phyloP scores from a whole-genome alignment of 2,113 vertebrate species.

The Arvicanthis niloticus region DNA sequence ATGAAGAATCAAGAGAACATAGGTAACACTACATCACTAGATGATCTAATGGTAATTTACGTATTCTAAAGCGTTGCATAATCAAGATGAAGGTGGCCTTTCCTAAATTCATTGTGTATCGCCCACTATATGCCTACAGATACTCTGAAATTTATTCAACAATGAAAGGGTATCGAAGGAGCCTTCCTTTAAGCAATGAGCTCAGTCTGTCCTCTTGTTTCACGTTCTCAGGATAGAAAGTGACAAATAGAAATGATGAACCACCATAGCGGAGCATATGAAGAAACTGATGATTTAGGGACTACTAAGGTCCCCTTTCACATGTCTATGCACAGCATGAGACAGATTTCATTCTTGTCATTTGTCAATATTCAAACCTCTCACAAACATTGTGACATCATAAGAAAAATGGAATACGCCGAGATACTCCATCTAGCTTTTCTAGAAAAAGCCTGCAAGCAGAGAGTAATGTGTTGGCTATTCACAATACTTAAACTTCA shows the following conservation, averaged over 20 bases:
- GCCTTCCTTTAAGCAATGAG: not conserved
- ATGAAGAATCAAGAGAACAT: not conserved
- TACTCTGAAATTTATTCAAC: not conserved
- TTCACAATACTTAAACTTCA: constrained; percentile 69
- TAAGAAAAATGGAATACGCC: not conserved
- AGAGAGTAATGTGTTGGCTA: constrained; percentile 8
- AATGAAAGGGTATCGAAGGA: not conserved
- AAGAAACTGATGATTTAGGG: not conserved
- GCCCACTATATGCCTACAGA: not conserved
- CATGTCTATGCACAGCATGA: not conserved
- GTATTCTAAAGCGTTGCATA: not conserved
- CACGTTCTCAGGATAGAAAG: not conserved
- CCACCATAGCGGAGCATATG: not conserved
- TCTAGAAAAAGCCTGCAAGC: constrained; percentile 49
- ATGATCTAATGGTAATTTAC: not conserved
- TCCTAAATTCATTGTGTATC: not conserved
- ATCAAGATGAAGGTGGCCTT: not conserved
- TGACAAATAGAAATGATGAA: not conserved
- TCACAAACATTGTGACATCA: not conserved
- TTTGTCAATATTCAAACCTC: not conserved
- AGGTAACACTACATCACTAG: not conserved
- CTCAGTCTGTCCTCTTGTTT: not conserved
- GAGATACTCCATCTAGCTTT: constrained; percentile 12
- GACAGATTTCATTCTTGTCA: not conserved
- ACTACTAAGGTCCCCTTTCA: not conserved